A percentile compares a stretch with the other conserved stretches of the same genome.
These are phyloP conservation scores for Stictocephala bisonia DNA, from an alignment of 2,888 invertebrate genomes.

Conservation along the genomic window DNA sequence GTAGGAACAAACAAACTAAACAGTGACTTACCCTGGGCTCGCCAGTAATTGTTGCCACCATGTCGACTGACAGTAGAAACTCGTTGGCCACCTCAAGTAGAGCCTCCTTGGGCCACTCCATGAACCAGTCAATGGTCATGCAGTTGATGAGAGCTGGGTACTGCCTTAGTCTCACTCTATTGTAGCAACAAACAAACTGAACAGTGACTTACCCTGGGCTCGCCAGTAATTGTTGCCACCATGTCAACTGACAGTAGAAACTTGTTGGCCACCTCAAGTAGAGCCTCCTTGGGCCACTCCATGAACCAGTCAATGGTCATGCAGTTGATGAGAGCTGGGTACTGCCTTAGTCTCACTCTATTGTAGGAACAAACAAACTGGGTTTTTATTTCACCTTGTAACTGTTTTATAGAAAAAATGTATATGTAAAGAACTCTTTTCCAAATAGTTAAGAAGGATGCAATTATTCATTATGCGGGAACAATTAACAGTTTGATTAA, in stretches of 20 bases:
- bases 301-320: slow-evolving; percentile 92
- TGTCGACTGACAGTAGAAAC: slow-evolving; percentile 78
- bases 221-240: slow-evolving; percentile 75
- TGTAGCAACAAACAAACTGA: too few species aligned
- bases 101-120: slow-evolving; percentile 89
- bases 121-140: slow-evolving; percentile 91
- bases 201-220: slow-evolving; percentile 68
- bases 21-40: slow-evolving; percentile 67
- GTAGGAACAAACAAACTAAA: too few species aligned
- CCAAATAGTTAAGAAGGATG: too few species aligned
- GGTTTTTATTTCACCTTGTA: too few species aligned
- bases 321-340: slow-evolving; percentile 87
- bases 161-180: slow-evolving; percentile 85
- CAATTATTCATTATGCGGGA: too few species aligned
- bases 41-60: slow-evolving; percentile 77
- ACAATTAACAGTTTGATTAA: too few species aligned
- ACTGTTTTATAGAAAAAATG: too few species aligned
- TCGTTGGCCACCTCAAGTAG: slow-evolving; percentile 89
- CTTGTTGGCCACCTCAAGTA: slow-evolving; percentile 89
- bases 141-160: slow-evolving; percentile 90
- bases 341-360: slow-evolving; percentile 86
- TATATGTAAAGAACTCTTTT: too few species aligned
- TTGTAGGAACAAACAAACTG: too few species aligned
- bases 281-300: slow-evolving; percentile 89
- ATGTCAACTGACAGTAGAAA: slow-evolving; percentile 80